Base-by-base conservation (phyloP, 2,113 vertebrate genomes). In the Camelus dromedarius region DNA sequence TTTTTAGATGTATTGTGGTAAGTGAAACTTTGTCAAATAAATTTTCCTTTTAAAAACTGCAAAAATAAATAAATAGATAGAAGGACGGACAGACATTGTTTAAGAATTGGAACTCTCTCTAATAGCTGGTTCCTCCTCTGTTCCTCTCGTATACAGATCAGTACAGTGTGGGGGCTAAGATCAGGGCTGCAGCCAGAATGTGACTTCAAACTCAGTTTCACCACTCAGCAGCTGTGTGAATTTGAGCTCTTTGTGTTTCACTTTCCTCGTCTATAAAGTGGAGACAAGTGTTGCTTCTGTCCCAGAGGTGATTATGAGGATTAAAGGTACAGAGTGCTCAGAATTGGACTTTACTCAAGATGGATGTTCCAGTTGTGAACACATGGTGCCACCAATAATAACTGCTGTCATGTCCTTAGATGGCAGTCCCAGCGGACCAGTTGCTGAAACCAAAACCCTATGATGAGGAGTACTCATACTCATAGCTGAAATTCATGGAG, bases 11-110 rank as follows among this genome's bases (percentile, higher is more conserved):
- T 99, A 99, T 99, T 99, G 98, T 98, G 98, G 98, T 98, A 98
- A 99, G 98, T 99, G 98, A 98, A 98, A 98, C 98, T 99, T 42
- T 99, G 99, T 99, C 98, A 98, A 99, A 99, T 99, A 99, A 99
- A 99, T 98, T 98, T 98, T 99, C 98, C 98, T 99, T 99, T 98
- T 98, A 98, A 99, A 99, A 99, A 98, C 98, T 98, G 98, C 97
- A 98, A 42, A 42, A 42, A 42, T 42, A 42, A 42, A 42, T 42
- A 42, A 42, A 42, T 42, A 42, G 38, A 42, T 42, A 42, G 38
- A 42, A 42, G 62, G 14, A 28, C 15, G 62, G 30, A 13, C 30
- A 64, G 62, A 64, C 62, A 15, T 64, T 62, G 60, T 62, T 30
- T 64, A 79, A 66, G 69, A 83, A 77, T 3, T 9, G 38, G 42